These are phyloP conservation scores for Apamea epomidion DNA, from an alignment of 2,888 invertebrate species.

Conservation along the genomic window DNA sequence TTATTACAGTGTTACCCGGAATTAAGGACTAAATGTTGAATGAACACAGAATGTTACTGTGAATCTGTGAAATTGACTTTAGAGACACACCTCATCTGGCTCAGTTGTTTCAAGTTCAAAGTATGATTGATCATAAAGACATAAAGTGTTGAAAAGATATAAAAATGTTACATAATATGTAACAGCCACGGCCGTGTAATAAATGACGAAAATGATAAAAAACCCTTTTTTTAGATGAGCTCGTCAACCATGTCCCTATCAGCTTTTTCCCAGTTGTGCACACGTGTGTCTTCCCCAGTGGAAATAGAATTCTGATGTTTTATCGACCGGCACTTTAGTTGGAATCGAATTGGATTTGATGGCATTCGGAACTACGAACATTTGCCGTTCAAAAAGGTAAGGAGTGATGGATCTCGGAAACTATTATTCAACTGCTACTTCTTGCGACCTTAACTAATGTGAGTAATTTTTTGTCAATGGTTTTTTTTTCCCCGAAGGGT, in stretches of 20 bases:
- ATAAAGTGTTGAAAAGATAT: constrained; percentile 52
- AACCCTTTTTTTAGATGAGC: constrained; percentile 43
- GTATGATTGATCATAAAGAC: constrained; percentile 40
- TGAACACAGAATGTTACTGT: not conserved
- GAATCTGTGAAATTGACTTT: constrained; percentile 23
- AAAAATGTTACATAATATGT: constrained; percentile 33
- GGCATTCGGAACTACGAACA: constrained; percentile 24
- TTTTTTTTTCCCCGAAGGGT: not conserved
- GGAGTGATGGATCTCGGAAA: not conserved
- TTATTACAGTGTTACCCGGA: not conserved
- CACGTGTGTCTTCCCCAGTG: constrained; percentile 52
- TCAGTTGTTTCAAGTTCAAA: constrained; percentile 12
- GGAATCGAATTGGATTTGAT: constrained; percentile 44
- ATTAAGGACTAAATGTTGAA: not conserved
- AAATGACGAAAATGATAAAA: constrained; percentile 49
- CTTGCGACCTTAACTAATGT: not conserved
- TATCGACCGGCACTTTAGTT: constrained; percentile 53
- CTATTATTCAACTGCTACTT: not conserved
- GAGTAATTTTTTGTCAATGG: not conserved
- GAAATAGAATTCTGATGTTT: constrained; percentile 56
- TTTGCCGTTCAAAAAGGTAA: constrained; percentile 27
- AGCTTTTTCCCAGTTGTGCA: constrained; percentile 48
- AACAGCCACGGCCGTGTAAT: constrained; percentile 19
- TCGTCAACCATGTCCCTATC: constrained; percentile 42
- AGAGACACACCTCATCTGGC: constrained; percentile 2